Conservation (phyloP, 2,113 vertebrate genomes). For the Labeo rohita region DNA sequence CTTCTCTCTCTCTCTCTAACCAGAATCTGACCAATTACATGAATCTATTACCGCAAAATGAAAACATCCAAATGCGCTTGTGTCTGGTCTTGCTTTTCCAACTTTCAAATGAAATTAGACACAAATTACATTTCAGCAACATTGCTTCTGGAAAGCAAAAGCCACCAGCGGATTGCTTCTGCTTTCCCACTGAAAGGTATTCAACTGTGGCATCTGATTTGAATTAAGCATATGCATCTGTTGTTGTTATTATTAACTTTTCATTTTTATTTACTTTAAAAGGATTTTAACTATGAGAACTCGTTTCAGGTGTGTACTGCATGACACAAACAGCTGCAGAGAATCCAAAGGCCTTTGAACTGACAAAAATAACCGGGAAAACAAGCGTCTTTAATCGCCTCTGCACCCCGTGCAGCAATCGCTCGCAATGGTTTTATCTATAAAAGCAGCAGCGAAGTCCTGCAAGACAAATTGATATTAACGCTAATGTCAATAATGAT, state of each 20-base stretch:
- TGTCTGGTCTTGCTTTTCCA: conserved; percentile 47
- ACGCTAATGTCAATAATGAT: conserved; percentile 58
- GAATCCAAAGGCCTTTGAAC: conserved; percentile 35
- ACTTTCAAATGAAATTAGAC: conserved; percentile 49
- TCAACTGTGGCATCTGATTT: not conserved
- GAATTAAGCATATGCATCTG: conserved; percentile 16
- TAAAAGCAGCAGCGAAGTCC: conserved; percentile 16
- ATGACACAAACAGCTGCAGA: conserved; percentile 10
- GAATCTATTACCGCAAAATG: conserved; percentile 40
- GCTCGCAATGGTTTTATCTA: conserved; percentile 19
- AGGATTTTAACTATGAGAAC: not conserved
- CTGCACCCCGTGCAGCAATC: not conserved
- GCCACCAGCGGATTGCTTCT: not conserved
- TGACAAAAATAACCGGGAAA: conserved; percentile 17
- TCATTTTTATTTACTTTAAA: conserved; percentile 30
- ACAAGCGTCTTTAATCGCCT: conserved; percentile 39
- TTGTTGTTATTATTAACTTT: conserved; percentile 29
- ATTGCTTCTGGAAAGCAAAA: conserved; percentile 27
- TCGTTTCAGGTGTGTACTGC: not conserved
- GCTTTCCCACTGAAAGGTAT: not conserved
- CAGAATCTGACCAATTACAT: conserved; percentile 30
- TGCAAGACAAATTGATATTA: conserved; percentile 51
- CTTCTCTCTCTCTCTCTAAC: not conserved
- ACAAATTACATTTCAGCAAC: conserved; percentile 35
- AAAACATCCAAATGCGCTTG: conserved; percentile 40